Conservation (phyloP, 2,797 vertebrate species). For the Lophotriccus pileatus region DNA sequence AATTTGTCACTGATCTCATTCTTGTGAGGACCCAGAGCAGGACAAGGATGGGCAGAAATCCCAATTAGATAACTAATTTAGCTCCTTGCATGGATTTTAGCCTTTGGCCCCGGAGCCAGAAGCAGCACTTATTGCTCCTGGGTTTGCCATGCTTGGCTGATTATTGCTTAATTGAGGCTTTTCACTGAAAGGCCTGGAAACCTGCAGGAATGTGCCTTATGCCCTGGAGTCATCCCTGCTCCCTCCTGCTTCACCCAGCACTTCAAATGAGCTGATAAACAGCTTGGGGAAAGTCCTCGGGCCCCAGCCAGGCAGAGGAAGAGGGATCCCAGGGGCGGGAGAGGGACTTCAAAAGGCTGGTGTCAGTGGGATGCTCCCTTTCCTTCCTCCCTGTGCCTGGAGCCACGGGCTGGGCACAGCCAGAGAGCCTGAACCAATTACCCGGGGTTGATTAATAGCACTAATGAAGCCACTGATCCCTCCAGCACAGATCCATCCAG, state of each 20-base stretch:
- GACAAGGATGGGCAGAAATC: conserved; percentile 58
- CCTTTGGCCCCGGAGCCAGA: conserved; percentile 71
- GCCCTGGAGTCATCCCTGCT: conserved; percentile 21
- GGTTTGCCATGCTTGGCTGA: conserved; percentile 67
- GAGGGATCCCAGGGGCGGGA: neutral
- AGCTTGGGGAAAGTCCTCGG: neutral
- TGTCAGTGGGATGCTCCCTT: neutral
- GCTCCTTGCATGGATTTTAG: conserved; percentile 65
- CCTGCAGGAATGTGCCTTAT: conserved; percentile 57
- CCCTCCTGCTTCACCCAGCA: conserved; percentile 6
- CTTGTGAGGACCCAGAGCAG: neutral
- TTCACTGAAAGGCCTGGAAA: conserved; percentile 73
- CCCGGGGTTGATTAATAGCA: neutral
- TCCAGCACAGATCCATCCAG: neutral
- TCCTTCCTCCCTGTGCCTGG: neutral
- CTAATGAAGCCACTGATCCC: neutral
- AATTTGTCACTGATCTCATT: conserved; percentile 32
- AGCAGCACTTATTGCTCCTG: conserved; percentile 62
- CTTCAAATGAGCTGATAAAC: conserved; percentile 2
- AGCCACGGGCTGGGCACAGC: neutral
- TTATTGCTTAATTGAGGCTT: conserved; percentile 78
- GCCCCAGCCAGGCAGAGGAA: neutral
- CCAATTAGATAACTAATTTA: conserved; percentile 74
- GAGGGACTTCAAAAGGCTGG: conserved; percentile 57
- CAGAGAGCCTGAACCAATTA: neutral